phyloP scores from a whole-genome alignment of 2,888 invertebrate genomes.

The Oligia latruncula region DNA sequence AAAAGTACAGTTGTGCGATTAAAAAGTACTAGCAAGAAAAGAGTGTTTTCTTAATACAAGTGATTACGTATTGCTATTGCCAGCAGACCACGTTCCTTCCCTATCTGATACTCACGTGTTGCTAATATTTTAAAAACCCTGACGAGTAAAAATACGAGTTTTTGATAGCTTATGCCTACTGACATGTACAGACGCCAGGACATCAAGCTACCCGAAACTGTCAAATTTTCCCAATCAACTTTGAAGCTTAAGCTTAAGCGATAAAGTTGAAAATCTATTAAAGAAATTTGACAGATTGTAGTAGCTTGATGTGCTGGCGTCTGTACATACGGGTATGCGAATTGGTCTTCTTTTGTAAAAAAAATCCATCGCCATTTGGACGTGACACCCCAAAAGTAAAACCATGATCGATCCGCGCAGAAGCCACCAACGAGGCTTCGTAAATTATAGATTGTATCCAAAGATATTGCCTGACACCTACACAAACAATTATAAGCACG shows the following conservation, averaged over 20 bases:
- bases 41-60: not conserved
- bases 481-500: slow-evolving; percentile 69
- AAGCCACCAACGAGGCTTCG: slow-evolving; percentile 27
- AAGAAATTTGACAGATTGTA: too few species aligned
- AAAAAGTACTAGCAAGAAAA: not conserved
- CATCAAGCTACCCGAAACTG: too few species aligned
- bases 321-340: too few species aligned
- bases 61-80: not conserved
- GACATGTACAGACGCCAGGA: not conserved
- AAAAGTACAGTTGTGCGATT: too few species aligned
- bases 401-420: slow-evolving; percentile 26
- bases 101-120: not conserved
- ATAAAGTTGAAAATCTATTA: too few species aligned
- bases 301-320: too few species aligned
- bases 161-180: not conserved
- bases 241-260: too few species aligned
- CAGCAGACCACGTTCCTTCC: not conserved
- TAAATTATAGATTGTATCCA: slow-evolving; percentile 53
- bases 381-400: not conserved
- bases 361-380: not conserved
- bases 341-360: not conserved
- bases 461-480: slow-evolving; percentile 64
- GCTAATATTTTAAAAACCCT: not conserved
- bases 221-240: too few species aligned
- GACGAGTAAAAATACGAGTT: not conserved